Evolutionary conservation across 2,888 invertebrate species (phyloP).

Genomic region (Rhagophthalmus giganteus): DNA sequence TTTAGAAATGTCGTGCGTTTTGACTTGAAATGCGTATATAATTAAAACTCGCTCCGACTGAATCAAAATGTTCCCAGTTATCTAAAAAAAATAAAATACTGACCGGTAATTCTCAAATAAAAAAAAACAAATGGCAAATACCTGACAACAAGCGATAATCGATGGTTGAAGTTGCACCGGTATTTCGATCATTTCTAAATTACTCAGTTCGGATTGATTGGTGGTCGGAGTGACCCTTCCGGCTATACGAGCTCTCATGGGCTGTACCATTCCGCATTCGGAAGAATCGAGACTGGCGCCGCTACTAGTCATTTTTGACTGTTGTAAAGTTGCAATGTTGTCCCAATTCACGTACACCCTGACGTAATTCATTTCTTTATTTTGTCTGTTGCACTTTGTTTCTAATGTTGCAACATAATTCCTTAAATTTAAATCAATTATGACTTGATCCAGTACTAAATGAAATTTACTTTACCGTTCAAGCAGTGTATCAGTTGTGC

Average conservation of each 20-base stretch:
- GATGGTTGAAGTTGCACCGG: constrained; percentile 65
- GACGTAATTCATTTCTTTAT: constrained; percentile 60
- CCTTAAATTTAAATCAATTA: constrained; percentile 52
- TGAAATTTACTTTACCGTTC: constrained; percentile 58
- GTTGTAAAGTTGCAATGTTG: constrained; percentile 56
- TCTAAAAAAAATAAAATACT: constrained; percentile 41
- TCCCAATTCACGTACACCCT: constrained; percentile 78
- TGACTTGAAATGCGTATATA: constrained; percentile 65
- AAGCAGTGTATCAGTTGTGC: constrained; percentile 67
- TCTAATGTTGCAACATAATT: constrained; percentile 70
- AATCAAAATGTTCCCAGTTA: constrained; percentile 53
- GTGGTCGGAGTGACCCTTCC: constrained; percentile 74
- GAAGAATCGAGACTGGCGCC: constrained; percentile 51
- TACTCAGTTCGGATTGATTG: constrained; percentile 62
- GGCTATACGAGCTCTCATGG: constrained; percentile 71
- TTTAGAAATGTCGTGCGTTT: constrained; percentile 69
- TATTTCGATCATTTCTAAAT: constrained; percentile 74
- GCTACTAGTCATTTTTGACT: constrained; percentile 55
- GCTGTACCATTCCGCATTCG: constrained; percentile 57
- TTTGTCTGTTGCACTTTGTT: constrained; percentile 58
- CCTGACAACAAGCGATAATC: constrained; percentile 66
- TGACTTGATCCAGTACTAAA: background rate
- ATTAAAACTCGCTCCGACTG: constrained; percentile 53
- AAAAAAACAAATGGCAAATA: too few species aligned
- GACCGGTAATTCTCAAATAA: too few species aligned